A percentile compares a stretch with the other conserved stretches of the same genome.
These are phyloP conservation scores for Thomomys bottae DNA, from an alignment of 2,113 vertebrate species.

Conservation along the genomic window DNA sequence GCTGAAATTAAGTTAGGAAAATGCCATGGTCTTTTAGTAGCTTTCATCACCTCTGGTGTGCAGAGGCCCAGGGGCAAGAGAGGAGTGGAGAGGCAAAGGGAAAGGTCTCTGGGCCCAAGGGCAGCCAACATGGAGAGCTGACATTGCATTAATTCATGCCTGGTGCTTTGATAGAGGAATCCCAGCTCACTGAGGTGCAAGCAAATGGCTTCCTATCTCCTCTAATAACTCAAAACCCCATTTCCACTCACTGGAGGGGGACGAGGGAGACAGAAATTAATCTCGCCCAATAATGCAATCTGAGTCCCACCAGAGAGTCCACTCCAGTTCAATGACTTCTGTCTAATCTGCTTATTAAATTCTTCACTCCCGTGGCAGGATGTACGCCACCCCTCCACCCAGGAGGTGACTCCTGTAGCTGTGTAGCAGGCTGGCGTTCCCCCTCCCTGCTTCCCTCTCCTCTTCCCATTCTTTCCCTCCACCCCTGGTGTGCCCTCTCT, in stretches of 20 bases:
- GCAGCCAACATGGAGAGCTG: neutral
- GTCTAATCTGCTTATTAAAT: slow-evolving; percentile 68
- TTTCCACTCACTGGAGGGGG: slow-evolving; percentile 34
- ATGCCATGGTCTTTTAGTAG: neutral
- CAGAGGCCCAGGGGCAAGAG: neutral
- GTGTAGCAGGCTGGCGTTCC: fast-evolving
- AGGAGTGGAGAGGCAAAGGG: neutral
- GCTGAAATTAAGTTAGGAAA: slow-evolving; percentile 1
- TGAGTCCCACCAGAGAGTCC: slow-evolving; percentile 36
- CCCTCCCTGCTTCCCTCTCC: too few species aligned
- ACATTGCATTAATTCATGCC: neutral
- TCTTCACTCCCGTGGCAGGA: neutral
- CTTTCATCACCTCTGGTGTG: neutral
- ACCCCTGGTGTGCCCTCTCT: too few species aligned
- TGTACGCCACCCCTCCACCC: neutral
- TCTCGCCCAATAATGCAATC: slow-evolving; percentile 60
- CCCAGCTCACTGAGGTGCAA: slow-evolving; percentile 53
- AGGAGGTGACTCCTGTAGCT: neutral
- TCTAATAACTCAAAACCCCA: slow-evolving; percentile 46
- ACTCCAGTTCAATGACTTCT: slow-evolving; percentile 60
- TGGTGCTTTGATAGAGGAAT: neutral
- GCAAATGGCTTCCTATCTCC: slow-evolving; percentile 38
- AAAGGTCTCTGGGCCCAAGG: neutral
- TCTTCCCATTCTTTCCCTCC: neutral
- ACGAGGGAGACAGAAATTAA: slow-evolving; percentile 28